Evolutionary conservation across 2,797 vertebrate species (phyloP), one percentile per base, ranked within the genome.

Genomic region (Xyrichtys novacula): DNA sequence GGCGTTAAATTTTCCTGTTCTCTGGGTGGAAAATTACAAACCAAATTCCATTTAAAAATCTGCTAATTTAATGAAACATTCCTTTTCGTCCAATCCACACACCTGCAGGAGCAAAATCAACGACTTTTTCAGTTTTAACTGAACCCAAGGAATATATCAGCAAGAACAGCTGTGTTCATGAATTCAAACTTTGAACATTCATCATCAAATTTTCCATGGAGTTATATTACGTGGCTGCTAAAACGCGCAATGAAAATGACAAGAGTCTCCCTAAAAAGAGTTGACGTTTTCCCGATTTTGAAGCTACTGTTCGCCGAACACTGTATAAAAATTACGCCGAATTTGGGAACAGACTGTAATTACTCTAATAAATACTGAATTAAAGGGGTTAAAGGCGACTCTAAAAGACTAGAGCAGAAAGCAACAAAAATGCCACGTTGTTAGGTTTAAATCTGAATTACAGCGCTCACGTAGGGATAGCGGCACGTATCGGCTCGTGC

Each of bases 401-500:
- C 12, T 22, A 22, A n/a, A 12, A 25, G 0, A 5, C 1, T 6
- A 3, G 5, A 34, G 28, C 1, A 10, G 11, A 46, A 0, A 16
- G 3, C n/a, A 1, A 7, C 14, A 8, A 4, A 29, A n/a, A 5
- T 15, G 38, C 1, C 11, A 8, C 2, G 7, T 56, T 69, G 66
- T 22, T 23, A 0, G 3, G 3, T 6, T 20, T 19, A 28, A 29
- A 49, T 43, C 1, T 31, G 52, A 9, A 1, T 32, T 26, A 9
- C 14, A 5, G 19, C n/a, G 48, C 46, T 46, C 53, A 29, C 26
- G 42, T 23, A 22, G 53, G 56, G 47, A 44, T 8, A 63, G 65
- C 43, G 58, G 74, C 71, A 60, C 59, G 83, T 65, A 78, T 83
- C 80, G 73, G 65, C 47, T 74, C 56, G 25, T 65, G 76, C 85